A percentile compares a stretch with the other conserved stretches of the same genome.
These are phyloP conservation scores for Zaprionus ghesquierei DNA, from an alignment of 1,140 invertebrate genomes.

Conservation along the genomic window DNA sequence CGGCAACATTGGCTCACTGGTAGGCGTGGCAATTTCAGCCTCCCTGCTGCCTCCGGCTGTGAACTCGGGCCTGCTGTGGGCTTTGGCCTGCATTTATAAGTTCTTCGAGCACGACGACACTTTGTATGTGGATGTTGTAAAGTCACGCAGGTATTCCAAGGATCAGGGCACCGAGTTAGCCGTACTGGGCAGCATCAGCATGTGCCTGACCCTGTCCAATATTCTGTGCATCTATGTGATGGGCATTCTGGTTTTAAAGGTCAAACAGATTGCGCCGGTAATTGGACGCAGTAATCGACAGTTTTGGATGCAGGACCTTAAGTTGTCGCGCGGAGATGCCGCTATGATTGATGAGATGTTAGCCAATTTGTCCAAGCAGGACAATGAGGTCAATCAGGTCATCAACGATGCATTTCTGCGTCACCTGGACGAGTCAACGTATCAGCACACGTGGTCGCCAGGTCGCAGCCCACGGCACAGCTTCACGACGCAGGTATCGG, in stretches of 20 bases:
- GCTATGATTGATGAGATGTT: constrained; percentile 71
- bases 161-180: constrained; percentile 85
- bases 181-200: constrained; percentile 86
- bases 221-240: constrained; percentile 88
- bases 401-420: constrained; percentile 59
- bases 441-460: constrained; percentile 79
- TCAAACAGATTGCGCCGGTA: constrained; percentile 90
- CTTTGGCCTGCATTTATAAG: constrained; percentile 85
- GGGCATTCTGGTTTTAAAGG: constrained; percentile 88
- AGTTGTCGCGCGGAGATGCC: constrained; percentile 83
- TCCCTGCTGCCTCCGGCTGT: constrained; percentile 91
- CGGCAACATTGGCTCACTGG: constrained; percentile 88
- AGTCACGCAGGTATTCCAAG: constrained; percentile 83
- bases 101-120: constrained; percentile 82
- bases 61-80: constrained; percentile 89
- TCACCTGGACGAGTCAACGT: constrained; percentile 52
- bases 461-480: constrained; percentile 50
- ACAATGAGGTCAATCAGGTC: constrained; percentile 51
- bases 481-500: constrained; percentile 36
- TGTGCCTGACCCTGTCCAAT: constrained; percentile 88
- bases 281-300: constrained; percentile 83
- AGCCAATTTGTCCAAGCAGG: constrained; percentile 59
- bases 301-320: constrained; percentile 88
- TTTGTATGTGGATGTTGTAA: constrained; percentile 79
- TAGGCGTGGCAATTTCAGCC: constrained; percentile 92